Evolutionary conservation across 2,113 vertebrate species (phyloP).

Genomic region (Sminthopsis crassicaudata): DNA sequence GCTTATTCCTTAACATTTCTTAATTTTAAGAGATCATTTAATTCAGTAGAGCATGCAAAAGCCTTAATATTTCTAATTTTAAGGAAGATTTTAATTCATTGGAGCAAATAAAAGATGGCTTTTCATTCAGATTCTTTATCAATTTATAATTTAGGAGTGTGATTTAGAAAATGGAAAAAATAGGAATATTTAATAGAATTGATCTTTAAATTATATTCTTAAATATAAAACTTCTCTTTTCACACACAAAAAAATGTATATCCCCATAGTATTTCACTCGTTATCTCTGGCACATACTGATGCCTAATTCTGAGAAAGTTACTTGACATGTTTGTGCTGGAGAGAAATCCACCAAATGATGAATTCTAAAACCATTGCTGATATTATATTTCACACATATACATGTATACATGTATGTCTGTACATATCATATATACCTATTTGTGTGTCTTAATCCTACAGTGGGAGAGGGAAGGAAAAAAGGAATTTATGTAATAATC

Average conservation of each 20-base stretch:
- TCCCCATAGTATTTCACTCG: not conserved
- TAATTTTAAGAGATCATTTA: not conserved
- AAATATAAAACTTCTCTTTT: not conserved
- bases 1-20: not conserved
- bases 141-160: slow-evolving; percentile 28
- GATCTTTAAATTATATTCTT: slow-evolving; percentile 13
- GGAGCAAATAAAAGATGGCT: not conserved
- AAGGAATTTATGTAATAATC: not conserved
- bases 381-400: not conserved
- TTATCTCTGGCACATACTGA: not conserved
- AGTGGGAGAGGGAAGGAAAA: not conserved
- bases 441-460: not conserved
- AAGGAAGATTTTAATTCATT: not conserved
- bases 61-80: not conserved
- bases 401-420: not conserved
- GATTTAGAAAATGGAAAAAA: slow-evolving; percentile 3
- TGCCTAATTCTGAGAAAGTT: not conserved
- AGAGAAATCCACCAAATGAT: not conserved
- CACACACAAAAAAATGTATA: not conserved
- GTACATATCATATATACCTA: not conserved
- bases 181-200: not conserved
- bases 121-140: not conserved
- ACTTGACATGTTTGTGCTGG: not conserved
- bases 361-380: not conserved
- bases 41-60: not conserved